Percentiles rank a stretch among this genome's conserved stretches.
phyloP scores from a whole-genome alignment of 2,888 invertebrate species.

The Atethmia centrago region DNA sequence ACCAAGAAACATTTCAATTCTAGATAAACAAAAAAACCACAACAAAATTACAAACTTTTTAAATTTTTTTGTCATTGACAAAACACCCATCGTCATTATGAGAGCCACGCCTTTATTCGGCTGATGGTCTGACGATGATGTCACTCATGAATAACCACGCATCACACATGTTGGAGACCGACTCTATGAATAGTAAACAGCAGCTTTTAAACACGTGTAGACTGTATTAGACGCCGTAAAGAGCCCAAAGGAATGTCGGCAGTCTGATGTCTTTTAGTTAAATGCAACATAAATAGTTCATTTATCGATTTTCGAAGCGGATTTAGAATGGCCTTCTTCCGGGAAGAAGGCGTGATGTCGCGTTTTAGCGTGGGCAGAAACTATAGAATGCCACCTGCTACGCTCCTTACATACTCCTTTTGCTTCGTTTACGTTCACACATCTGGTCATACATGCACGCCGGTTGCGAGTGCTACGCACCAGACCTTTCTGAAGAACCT shows the following conservation, averaged over 20 bases:
- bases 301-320: not conserved
- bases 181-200: slow-evolving; percentile 61
- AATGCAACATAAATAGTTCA: not conserved
- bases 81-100: slow-evolving; percentile 14
- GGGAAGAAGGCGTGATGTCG: no score
- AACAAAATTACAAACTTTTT: slow-evolving; percentile 17
- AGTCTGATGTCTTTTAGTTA: slow-evolving; percentile 1
- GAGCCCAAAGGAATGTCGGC: slow-evolving; percentile 35
- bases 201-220: slow-evolving; percentile 50
- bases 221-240: slow-evolving; percentile 16
- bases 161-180: slow-evolving; percentile 33
- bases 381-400: no score
- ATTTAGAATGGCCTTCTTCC: not conserved
- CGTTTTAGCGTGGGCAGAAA: no score
- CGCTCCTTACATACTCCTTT: no score
- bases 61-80: not conserved
- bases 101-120: slow-evolving; percentile 57
- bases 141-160: slow-evolving; percentile 59
- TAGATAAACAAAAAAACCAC: no score
- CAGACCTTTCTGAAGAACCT: no score
- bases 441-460: no score
- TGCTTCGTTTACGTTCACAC: no score
- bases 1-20: not conserved
- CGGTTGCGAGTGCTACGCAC: no score
- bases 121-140: slow-evolving; percentile 55